Base-by-base conservation (phyloP, 2,113 vertebrate genomes). In the Notarius quadriscutis region DNA sequence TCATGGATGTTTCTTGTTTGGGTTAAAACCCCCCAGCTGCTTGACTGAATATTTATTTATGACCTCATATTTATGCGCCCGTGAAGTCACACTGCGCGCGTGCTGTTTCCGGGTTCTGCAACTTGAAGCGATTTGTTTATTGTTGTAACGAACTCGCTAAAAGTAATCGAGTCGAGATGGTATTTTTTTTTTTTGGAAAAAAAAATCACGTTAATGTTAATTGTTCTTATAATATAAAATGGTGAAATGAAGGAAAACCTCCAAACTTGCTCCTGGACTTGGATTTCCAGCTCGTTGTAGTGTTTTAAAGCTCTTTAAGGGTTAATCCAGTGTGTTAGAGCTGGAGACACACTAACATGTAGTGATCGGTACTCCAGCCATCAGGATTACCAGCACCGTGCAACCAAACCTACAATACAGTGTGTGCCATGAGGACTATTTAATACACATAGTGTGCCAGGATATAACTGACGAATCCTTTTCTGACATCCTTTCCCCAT, bases 101-200 rank as follows among this genome's bases (percentile, higher is more conserved):
- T 85, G 84, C 48, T 57, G 80, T 87, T 89, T 89, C 87, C 90
- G 88, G 87, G 83, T 86, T 87, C 30, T 80, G 83, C 65, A 77
- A 62, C 57, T 74, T 74, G 63, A 55, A 62, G 17, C 57, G 5
- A 27, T 69, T 55, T 85, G 81, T 84, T 81, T 7, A 71, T 72
- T 81, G 8, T 72, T 51, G 41, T 57, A 88, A 15, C n/a, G 5
- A 53, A 18, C 22, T 53, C 41, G 41, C 41, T 41, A 41, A 41
- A 41, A 41, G 41, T 41, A 41, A 41, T 41, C 41, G 41, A 41
- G 41, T 41, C 41, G 41, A 41, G 41, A 41, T 41, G 41, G 41
- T 41, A 41, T 41, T 41, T 8, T 74, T 51, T 53, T 53, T 53
- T 53, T 10, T 30, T 30, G 30, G 1, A 30, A 30, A 30, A 30